Evolutionary conservation across 2,797 vertebrate genomes (phyloP), one percentile per base, ranked within the genome.

Genomic region (Parauchenoglanis punctatus): DNA sequence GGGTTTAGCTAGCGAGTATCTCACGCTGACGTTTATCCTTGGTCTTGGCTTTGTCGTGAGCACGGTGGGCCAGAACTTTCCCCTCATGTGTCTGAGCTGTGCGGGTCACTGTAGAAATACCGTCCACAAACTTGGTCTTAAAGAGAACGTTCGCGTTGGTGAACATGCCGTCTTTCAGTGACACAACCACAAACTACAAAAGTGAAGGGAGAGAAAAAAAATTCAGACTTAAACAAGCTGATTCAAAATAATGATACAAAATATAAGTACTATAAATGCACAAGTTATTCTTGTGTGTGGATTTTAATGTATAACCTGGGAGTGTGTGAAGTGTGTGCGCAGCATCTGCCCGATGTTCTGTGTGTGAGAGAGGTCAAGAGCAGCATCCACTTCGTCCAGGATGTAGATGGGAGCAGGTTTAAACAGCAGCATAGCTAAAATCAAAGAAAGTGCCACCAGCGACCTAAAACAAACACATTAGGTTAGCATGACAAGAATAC

Each of bases 321-420:
- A 99, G 89, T 96, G 97, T 76, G 91, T 96, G 90, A 99, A 99
- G 89, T 99, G 98, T 13, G 96, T 95, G 17, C 96, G 95, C 88
- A 99, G 94, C 98, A 99, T 99, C 91, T 98, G 98, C 4, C 98
- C 98, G 17, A 99, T 99, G 91, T 99, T 99, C 93, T 99, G 98
- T 0, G 99, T 99, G 88, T 99, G 99, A 0, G 97, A 99, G 49
- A 99, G 97, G 93, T 99, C 99, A 88, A 99, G 95, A 2, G 99
- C 99, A 0, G 99, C 98, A 35, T 99, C 99, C 75, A 99, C 99
- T 92, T 99, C 99, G 52, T 99, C 99, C 76, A 99, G 90, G 93
- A 99, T 99, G 91, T 99, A 99, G 94, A 99, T 97, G 25, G 99
- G 98, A 81, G 98, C 99, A 4, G 99, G 99, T 92, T 97, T 99